Evolutionary conservation across 1,140 invertebrate genomes (phyloP).

Genomic region (Lordiphosa clarofinis): DNA sequence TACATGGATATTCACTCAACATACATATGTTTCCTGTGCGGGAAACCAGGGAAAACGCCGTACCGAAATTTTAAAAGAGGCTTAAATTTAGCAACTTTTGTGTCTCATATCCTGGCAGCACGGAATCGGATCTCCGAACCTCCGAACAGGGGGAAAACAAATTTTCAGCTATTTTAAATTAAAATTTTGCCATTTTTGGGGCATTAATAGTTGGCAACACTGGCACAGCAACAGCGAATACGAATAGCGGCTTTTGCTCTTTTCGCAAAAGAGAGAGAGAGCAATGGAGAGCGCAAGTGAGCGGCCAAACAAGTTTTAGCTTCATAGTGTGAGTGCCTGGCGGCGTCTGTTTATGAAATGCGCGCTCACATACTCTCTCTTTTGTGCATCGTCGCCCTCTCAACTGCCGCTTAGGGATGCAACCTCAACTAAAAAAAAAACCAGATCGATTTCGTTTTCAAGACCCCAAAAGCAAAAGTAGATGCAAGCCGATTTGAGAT

Average conservation of each 20-base stretch:
- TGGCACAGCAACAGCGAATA: slow-evolving; percentile 2
- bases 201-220: too few species aligned
- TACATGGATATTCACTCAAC: too few species aligned
- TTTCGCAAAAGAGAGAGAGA: slow-evolving; percentile 50
- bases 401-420: slow-evolving; percentile 60
- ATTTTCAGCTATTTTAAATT: too few species aligned
- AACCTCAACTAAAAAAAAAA: slow-evolving; percentile 37
- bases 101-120: too few species aligned
- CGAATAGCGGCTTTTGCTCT: slow-evolving; percentile 71
- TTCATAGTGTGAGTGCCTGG: slow-evolving; percentile 42
- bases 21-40: too few species aligned
- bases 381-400: slow-evolving; percentile 43
- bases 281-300: slow-evolving; percentile 5
- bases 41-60: too few species aligned
- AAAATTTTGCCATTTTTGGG: too few species aligned
- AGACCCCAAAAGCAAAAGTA: slow-evolving; percentile 15
- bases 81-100: too few species aligned
- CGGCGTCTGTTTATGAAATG: slow-evolving; percentile 51
- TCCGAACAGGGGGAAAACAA: too few species aligned
- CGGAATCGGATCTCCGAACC: too few species aligned
- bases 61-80: too few species aligned
- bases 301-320: slow-evolving; percentile 62
- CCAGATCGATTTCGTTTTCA: slow-evolving; percentile 71
- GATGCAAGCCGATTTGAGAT: slow-evolving; percentile 1
- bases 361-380: slow-evolving; percentile 26